Percentiles rank a stretch among this genome's conserved stretches.
These are phyloP conservation scores for Sinocyclocheilus anshuiensis DNA, from an alignment of 2,113 vertebrate species.

Conservation along the genomic window DNA sequence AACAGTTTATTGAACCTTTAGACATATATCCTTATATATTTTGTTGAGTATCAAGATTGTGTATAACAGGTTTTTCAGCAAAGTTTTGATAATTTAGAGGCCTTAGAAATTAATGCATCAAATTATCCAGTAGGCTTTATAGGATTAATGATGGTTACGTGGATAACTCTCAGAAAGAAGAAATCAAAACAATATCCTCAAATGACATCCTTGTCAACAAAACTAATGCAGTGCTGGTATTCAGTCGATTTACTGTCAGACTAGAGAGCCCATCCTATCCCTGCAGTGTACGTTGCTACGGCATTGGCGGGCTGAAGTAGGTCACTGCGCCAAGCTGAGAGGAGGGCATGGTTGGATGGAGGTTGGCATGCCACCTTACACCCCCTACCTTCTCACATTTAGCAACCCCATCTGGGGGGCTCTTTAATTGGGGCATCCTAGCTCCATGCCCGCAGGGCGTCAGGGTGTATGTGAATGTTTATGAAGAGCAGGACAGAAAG, in stretches of 20 bases:
- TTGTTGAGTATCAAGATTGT: too few relatives aligned
- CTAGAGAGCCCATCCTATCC: constrained; percentile 53
- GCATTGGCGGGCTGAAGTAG: constrained; percentile 63
- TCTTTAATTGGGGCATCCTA: constrained; percentile 71
- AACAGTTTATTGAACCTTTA: too few relatives aligned
- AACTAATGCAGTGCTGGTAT: neutral
- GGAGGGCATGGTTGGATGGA: constrained; percentile 67
- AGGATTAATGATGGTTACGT: neutral
- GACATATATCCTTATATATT: too few relatives aligned
- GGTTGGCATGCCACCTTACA: constrained; percentile 70
- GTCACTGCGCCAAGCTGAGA: constrained; percentile 67
- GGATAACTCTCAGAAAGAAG: neutral
- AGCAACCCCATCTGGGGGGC: constrained; percentile 57
- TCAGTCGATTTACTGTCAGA: constrained; percentile 45
- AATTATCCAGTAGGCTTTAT: neutral
- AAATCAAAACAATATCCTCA: neutral
- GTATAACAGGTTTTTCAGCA: too few relatives aligned
- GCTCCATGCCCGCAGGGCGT: constrained; percentile 51
- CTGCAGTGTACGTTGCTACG: constrained; percentile 11
- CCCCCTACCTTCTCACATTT: constrained; percentile 66
- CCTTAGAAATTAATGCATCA: neutral
- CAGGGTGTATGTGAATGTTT: constrained; percentile 11
- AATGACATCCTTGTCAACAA: neutral
- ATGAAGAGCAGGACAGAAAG: neutral
- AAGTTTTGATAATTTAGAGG: too few relatives aligned